phyloP scores from a whole-genome alignment of 2,113 vertebrate species.

The Dascyllus trimaculatus region DNA sequence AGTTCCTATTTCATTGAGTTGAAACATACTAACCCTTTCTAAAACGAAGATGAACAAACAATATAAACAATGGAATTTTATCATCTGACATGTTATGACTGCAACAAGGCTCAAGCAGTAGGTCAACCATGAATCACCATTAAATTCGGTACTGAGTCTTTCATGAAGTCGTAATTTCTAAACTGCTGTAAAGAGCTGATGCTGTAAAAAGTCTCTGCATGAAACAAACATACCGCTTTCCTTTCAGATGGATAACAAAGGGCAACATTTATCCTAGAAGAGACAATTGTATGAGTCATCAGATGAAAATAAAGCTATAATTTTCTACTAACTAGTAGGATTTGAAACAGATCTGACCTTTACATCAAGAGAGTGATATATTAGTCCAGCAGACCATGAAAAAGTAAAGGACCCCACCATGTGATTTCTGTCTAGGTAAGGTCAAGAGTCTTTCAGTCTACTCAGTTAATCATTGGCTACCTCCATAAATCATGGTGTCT shows the following conservation, averaged over 20 bases:
- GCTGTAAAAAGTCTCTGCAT: not conserved
- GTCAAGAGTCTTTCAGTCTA: conserved; percentile 29
- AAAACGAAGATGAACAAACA: too few species aligned
- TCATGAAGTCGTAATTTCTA: not conserved
- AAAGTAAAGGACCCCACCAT: conserved; percentile 5
- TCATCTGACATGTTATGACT: too few species aligned
- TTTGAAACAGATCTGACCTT: conserved; percentile 45
- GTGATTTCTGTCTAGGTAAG: conserved; percentile 29
- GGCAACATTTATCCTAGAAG: not conserved
- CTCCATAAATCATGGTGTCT: too few species aligned
- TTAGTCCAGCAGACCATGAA: not conserved
- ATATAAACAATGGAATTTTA: too few species aligned
- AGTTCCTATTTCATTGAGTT: too few species aligned
- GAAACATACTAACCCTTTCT: too few species aligned
- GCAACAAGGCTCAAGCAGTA: too few species aligned
- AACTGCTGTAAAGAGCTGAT: not conserved
- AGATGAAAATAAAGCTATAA: not conserved
- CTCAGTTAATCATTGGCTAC: conserved; percentile 12
- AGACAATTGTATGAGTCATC: not conserved
- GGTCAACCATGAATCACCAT: too few species aligned
- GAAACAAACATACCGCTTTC: not conserved
- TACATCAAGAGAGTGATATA: not conserved
- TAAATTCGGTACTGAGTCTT: too few species aligned
- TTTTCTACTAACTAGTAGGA: conserved; percentile 1
- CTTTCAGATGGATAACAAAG: not conserved